Conservation (phyloP, 2,113 vertebrate genomes). For the Hypanus sabinus region DNA sequence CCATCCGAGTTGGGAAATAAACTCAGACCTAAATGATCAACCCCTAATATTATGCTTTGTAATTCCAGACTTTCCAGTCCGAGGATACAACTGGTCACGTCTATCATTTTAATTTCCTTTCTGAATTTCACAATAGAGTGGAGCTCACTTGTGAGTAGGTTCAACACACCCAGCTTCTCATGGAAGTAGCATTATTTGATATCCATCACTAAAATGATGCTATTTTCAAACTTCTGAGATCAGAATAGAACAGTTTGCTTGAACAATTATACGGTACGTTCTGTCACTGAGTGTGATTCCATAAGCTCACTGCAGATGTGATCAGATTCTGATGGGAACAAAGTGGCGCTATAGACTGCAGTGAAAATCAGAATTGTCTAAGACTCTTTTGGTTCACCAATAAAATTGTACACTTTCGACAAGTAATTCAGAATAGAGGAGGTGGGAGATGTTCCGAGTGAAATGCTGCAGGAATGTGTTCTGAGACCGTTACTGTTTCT, state of each 20-base stretch:
- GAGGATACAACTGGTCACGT: too few species aligned
- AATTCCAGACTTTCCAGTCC: too few species aligned
- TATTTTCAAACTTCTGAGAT: neutral
- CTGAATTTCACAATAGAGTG: too few species aligned
- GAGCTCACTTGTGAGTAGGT: neutral
- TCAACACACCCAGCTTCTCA: neutral
- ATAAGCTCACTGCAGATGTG: neutral
- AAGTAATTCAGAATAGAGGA: neutral
- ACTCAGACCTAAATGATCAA: too few species aligned
- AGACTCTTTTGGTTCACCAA: neutral
- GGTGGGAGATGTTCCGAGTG: neutral
- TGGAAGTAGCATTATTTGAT: neutral
- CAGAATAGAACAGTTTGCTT: neutral
- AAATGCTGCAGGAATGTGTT: neutral
- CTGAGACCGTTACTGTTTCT: constrained; percentile 6
- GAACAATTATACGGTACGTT: neutral
- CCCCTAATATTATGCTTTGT: too few species aligned
- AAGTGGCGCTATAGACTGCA: neutral
- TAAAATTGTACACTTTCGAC: neutral
- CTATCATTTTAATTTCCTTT: too few species aligned
- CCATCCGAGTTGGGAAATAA: too few species aligned
- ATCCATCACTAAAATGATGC: neutral
- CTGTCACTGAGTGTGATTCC: neutral
- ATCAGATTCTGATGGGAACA: neutral
- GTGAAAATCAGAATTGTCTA: neutral